Evolutionary conservation across 2,888 invertebrate genomes (phyloP).

Genomic region (Fissipunctia ypsillon): DNA sequence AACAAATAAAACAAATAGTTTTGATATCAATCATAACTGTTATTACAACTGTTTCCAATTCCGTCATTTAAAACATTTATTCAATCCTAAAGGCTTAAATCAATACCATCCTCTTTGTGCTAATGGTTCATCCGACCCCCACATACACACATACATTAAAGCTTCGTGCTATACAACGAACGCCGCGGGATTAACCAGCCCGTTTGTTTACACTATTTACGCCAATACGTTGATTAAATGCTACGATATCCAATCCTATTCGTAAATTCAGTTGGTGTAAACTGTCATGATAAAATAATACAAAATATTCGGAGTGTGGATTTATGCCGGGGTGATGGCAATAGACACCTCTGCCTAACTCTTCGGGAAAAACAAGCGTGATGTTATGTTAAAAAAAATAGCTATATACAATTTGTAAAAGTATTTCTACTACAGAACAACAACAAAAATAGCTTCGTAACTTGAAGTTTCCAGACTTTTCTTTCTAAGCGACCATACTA

Average conservation of each 20-base stretch:
- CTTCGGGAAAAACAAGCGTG: too few relatives aligned
- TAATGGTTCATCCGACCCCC: conserved; percentile 28
- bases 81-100: conserved; percentile 25
- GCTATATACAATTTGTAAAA: background rate
- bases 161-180: conserved; percentile 35
- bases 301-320: too few relatives aligned
- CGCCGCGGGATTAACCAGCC: conserved; percentile 40
- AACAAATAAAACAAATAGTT: too few relatives aligned
- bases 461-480: conserved; percentile 14
- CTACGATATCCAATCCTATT: conserved; percentile 20
- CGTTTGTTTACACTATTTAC: conserved; percentile 44
- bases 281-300: background rate
- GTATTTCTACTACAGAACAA: too few relatives aligned
- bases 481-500: conserved; percentile 23
- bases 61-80: background rate
- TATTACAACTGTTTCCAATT: background rate
- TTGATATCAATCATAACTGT: too few relatives aligned
- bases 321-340: too few relatives aligned
- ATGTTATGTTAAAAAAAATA: too few relatives aligned
- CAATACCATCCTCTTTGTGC: conserved; percentile 19
- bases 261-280: background rate
- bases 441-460: background rate
- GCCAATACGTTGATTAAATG: conserved; percentile 37
- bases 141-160: conserved; percentile 6
- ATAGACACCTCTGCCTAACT: too few relatives aligned